Base-by-base conservation (phyloP, 2,888 invertebrate genomes). In the Slavum lentiscoides region DNA sequence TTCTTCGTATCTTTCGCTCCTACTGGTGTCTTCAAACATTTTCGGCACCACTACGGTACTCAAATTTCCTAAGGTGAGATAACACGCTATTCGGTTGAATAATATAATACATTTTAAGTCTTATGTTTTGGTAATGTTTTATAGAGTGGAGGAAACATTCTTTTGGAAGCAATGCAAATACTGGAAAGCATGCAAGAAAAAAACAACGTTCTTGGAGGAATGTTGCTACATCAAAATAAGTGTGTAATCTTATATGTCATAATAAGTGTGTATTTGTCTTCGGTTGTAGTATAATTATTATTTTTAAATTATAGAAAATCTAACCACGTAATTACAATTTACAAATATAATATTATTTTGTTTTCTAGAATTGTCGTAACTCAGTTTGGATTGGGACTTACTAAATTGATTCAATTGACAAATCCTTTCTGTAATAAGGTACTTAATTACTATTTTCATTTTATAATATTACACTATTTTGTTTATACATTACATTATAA, bases 221-320 rank as follows among this genome's bases (percentile, higher is more conserved):
- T 92, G 74, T 89, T 97, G 81, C 89, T 96, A 82, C 95, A 94
- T 85, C 94, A 95, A 86, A 96, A 95, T 86, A 95, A 94, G 95
- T 95, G 87, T 88, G 89, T 86, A 55, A 15, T 23, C 30, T 30
- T 30, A 30, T 96, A 82, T 95, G 94, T 85, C 94, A 95, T 86
- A 96, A 95, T 86, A 95, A 94, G 95, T 95, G 87, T 86, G 19
- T 30, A 39, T 64, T 72, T 72, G 37, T 39, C 30, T 39, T 64
- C 23, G 17, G 13, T 61, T n/a, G 49, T 64, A 19, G 15, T 23
- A 0, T 75, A 19, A 64, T 23, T 23, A 64, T 23, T 23, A 23
- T 23, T 59, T 39, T 39, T 55, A 13, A 72, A 37, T 64, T 55
- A 43, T 21, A 2, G 53, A 43, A 43, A 43, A 43, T 15, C 21